These are phyloP conservation scores for Cephus pulcher DNA, from an alignment of 2,888 invertebrate genomes.

Conservation along the genomic window DNA sequence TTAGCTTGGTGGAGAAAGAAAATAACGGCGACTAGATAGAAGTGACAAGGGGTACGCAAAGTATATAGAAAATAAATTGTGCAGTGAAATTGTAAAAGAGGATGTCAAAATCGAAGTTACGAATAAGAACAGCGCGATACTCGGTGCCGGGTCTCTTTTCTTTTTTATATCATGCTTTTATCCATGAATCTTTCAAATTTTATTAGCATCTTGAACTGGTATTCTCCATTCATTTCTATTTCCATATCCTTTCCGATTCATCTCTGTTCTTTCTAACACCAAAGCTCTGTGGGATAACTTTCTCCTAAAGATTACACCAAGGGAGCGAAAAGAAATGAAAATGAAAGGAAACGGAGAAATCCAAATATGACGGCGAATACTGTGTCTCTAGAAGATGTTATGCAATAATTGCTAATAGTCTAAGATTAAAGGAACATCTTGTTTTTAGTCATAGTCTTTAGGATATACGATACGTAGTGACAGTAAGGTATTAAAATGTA, in stretches of 20 bases:
- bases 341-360: background rate
- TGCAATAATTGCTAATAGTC: background rate
- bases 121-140: background rate
- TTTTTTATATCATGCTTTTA: background rate
- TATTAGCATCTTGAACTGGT: background rate
- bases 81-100: too few species aligned
- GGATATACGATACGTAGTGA: conserved; percentile 33
- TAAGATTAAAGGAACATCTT: background rate
- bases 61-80: background rate
- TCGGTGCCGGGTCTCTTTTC: background rate
- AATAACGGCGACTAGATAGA: background rate
- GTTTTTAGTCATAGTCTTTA: conserved; percentile 44
- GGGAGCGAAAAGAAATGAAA: background rate
- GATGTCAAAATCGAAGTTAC: background rate
- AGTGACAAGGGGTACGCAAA: background rate
- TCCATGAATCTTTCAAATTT: background rate
- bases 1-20: background rate
- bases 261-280: background rate
- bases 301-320: background rate
- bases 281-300: background rate
- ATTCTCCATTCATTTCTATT: background rate
- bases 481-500: conserved; percentile 42
- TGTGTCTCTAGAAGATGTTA: background rate
- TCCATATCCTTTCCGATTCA: background rate
- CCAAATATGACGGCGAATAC: background rate